Evolutionary conservation across 1,140 invertebrate species (phyloP).

Genomic region (Coelopa frigida): DNA sequence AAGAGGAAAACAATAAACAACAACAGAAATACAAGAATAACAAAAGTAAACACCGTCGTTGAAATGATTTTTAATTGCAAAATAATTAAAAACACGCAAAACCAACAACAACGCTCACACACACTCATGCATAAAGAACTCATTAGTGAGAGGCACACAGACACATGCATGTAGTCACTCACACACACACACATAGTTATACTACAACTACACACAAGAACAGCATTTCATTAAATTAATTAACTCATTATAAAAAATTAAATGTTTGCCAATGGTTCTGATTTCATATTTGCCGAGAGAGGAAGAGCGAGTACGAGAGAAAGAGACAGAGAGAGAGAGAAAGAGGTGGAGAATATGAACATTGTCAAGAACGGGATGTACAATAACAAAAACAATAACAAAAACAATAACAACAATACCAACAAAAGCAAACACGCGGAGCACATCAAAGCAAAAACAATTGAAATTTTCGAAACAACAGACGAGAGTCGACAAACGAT

Average conservation of each 20-base stretch:
- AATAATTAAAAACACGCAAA: conserved; percentile 14
- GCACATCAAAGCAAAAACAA: conserved; percentile 7
- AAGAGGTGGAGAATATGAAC: too few species aligned
- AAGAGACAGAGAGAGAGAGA: too few species aligned
- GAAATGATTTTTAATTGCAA: conserved; percentile 17
- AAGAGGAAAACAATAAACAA: conserved; percentile 2
- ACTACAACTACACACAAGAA: neutral
- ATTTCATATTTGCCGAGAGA: too few species aligned
- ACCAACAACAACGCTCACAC: neutral
- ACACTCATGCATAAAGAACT: conserved; percentile 2
- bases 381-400: too few species aligned
- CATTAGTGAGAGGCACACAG: too few species aligned
- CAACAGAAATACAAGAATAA: neutral
- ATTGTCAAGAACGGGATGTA: too few species aligned
- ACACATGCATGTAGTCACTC: neutral
- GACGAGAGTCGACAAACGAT: neutral
- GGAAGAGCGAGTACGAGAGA: too few species aligned
- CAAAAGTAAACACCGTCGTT: conserved; percentile 1
- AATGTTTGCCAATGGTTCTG: conserved; percentile 10
- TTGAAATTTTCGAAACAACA: conserved; percentile 5
- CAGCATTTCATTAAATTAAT: conserved; percentile 17
- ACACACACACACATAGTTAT: neutral
- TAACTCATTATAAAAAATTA: conserved; percentile 17
- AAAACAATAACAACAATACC: too few species aligned
- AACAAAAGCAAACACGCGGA: neutral